A percentile compares a stretch with the other conserved stretches of the same genome.
Evolutionary conservation across 2,113 vertebrate genomes (phyloP).

Genomic region (Scophthalmus maximus): DNA sequence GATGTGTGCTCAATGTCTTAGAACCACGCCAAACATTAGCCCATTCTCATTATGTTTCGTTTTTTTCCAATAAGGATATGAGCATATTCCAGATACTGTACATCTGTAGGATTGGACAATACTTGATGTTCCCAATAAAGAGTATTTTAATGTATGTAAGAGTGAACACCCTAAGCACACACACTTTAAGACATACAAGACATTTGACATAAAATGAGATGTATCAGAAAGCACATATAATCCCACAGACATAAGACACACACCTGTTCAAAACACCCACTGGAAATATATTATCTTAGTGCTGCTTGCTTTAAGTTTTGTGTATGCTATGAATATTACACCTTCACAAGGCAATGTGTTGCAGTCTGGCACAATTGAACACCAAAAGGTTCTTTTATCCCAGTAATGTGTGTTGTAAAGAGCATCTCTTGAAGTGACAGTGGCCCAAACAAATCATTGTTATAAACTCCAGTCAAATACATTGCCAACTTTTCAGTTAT

Average conservation of each 20-base stretch:
- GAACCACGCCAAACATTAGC: background rate
- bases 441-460: background rate
- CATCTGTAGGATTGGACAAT: slow-evolving; percentile 50
- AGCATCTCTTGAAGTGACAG: slow-evolving; percentile 57
- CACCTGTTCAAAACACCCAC: background rate
- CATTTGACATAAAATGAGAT: slow-evolving; percentile 20
- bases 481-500: background rate
- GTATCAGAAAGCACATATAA: slow-evolving; percentile 7
- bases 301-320: background rate
- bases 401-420: slow-evolving; percentile 23
- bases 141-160: background rate
- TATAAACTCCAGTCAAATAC: background rate
- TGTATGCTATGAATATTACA: slow-evolving; percentile 10
- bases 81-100: slow-evolving; percentile 31
- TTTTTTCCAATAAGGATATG: background rate
- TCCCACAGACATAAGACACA: slow-evolving; percentile 20
- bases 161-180: slow-evolving; percentile 9
- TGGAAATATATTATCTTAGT: slow-evolving; percentile 1
- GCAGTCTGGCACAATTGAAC: background rate
- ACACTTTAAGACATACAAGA: slow-evolving; percentile 26
- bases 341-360: background rate
- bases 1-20: background rate
- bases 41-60: too few species aligned
- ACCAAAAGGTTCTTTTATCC: slow-evolving; percentile 32
- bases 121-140: slow-evolving; percentile 26